A percentile compares a stretch with the other conserved stretches of the same genome.
Evolutionary conservation across 2,888 invertebrate species (phyloP).

Genomic region (Molorchus minor): DNA sequence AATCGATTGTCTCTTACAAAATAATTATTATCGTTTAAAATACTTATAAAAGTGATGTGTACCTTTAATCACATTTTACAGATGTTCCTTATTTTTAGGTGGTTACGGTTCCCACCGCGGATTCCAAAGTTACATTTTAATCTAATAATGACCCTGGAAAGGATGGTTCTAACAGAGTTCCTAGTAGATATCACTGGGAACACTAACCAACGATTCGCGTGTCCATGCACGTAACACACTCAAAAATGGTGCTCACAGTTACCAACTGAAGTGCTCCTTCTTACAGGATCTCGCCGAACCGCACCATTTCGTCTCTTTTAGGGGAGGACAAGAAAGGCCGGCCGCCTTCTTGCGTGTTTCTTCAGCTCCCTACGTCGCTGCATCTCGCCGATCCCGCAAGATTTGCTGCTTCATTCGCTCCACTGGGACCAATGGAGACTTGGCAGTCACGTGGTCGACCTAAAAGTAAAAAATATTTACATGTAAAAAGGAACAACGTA

Average conservation of each 20-base stretch:
- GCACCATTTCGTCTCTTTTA: slow-evolving; percentile 89
- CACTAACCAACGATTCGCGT: slow-evolving; percentile 2
- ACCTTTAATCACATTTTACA: slow-evolving; percentile 27
- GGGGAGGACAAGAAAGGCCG: slow-evolving; percentile 83
- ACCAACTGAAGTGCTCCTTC: slow-evolving; percentile 73
- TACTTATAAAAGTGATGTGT: slow-evolving; percentile 43
- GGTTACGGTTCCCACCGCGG: slow-evolving; percentile 2
- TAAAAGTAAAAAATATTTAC: slow-evolving; percentile 49
- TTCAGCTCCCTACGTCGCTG: slow-evolving; percentile 80
- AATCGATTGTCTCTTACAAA: slow-evolving; percentile 51
- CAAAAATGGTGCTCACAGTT: slow-evolving; percentile 25
- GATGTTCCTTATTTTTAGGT: slow-evolving; percentile 2
- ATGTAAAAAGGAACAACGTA: no score
- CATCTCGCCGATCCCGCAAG: slow-evolving; percentile 90
- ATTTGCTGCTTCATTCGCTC: slow-evolving; percentile 87
- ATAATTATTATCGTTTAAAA: slow-evolving; percentile 51
- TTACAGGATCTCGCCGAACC: slow-evolving; percentile 78
- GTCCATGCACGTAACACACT: slow-evolving; percentile 15
- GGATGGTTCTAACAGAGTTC: not conserved
- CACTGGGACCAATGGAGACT: slow-evolving; percentile 86
- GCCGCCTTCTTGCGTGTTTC: slow-evolving; percentile 80
- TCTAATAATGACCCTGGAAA: slow-evolving; percentile 31
- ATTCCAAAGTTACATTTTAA: slow-evolving; percentile 25
- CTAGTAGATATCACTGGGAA: slow-evolving; percentile 2
- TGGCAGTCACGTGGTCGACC: slow-evolving; percentile 81